Base-by-base conservation (phyloP, 2,113 vertebrate species). In the Psittacus erithacus region DNA sequence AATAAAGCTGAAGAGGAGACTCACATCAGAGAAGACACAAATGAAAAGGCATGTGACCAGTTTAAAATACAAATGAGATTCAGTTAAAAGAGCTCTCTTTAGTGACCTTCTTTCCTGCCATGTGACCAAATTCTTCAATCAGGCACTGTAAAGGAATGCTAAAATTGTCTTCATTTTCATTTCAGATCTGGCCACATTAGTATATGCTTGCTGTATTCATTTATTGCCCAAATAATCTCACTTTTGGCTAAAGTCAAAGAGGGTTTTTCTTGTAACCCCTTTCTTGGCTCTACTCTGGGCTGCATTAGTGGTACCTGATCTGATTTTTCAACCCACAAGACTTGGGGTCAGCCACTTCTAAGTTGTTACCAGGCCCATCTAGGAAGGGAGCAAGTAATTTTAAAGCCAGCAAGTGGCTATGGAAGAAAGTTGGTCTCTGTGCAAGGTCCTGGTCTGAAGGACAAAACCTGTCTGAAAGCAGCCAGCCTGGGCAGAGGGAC, bases 111-210 rank as follows among this genome's bases (percentile, higher is more conserved):
- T 88, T 93, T 73, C 49, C 77, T 93, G 80, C 70, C 96, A 85
- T 91, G 92, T 96, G 96, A 97, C 70, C 74, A 86, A 79, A 88
- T 78, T 94, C 93, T 90, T 93, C 77, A 94, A n/a, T 88, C 62
- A 28, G 62, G 44, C 91, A 52, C 78, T 92, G 57, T 91, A 91
- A 93, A 93, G 27, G 55, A 92, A 89, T 87, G 70, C 49, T 79
- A 49, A 65, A 94, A 79, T 89, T 75, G 38, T 52, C 65, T 79
- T 88, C 88, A 79, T 87, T 96, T 92, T 94, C 24, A 41, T 75
- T 75, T 94, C 70, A 59, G 39, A 82, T 93, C 62, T 76, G 70
- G 33, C 77, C 62, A 60, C 2, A 2, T 79, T 84, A 44, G 43
- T 22, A 13, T 71, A 39, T 78, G 84, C 31, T 91, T 82, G 31